Evolutionary conservation across 2,113 vertebrate species (phyloP).

Genomic region (Nibea coibor): DNA sequence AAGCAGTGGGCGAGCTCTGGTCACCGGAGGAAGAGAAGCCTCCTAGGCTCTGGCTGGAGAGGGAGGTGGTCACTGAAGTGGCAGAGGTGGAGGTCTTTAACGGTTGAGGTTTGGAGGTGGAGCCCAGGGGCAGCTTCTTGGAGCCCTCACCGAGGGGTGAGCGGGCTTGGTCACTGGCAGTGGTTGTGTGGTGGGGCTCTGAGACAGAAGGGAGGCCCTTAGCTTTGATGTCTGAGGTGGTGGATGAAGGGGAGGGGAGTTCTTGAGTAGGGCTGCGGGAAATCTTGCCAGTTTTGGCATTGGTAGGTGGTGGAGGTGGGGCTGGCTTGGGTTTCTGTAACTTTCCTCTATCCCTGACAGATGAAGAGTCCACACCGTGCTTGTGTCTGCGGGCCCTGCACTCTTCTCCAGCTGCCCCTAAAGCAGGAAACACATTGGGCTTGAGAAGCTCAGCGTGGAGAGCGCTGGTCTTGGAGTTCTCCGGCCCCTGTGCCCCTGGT

Average conservation of each 20-base stretch:
- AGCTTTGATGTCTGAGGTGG: slow-evolving; percentile 79
- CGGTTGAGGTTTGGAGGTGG: slow-evolving; percentile 87
- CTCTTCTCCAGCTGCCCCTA: slow-evolving; percentile 86
- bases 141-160: slow-evolving; percentile 67
- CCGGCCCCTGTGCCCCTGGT: slow-evolving; percentile 83
- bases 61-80: slow-evolving; percentile 68
- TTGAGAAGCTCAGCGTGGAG: slow-evolving; percentile 83
- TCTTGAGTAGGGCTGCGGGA: slow-evolving; percentile 88
- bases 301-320: slow-evolving; percentile 88
- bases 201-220: slow-evolving; percentile 77
- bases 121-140: slow-evolving; percentile 87
- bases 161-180: slow-evolving; percentile 79
- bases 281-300: slow-evolving; percentile 85
- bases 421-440: slow-evolving; percentile 76
- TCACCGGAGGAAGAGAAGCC: slow-evolving; percentile 78
- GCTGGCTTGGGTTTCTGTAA: slow-evolving; percentile 91
- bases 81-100: slow-evolving; percentile 80
- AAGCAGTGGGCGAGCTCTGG: slow-evolving; percentile 83
- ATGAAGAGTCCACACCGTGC: slow-evolving; percentile 80
- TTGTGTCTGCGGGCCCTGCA: slow-evolving; percentile 89
- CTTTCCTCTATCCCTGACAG: slow-evolving; percentile 89
- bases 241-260: slow-evolving; percentile 51
- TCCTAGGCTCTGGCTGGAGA: slow-evolving; percentile 70
- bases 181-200: slow-evolving; percentile 79
- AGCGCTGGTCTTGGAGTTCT: slow-evolving; percentile 85